These are phyloP conservation scores for Pardalotus punctatus DNA, from an alignment of 2,113 vertebrate genomes.

Conservation along the genomic window DNA sequence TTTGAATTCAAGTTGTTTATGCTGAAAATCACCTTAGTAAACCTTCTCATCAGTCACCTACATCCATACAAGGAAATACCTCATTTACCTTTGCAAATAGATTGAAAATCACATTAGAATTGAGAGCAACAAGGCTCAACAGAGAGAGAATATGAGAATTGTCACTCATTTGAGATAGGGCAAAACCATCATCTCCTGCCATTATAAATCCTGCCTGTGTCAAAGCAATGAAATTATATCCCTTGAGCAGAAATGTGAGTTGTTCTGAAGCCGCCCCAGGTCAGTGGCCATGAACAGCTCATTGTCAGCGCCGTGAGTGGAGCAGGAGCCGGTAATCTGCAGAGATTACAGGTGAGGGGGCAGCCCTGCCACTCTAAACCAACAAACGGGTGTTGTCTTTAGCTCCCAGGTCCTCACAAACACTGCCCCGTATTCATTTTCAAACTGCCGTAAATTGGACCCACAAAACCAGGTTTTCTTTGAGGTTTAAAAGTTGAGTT, in stretches of 20 bases:
- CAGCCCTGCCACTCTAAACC: not conserved
- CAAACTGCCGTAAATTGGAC: not conserved
- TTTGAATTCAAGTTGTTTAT: not conserved
- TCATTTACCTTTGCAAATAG: not conserved
- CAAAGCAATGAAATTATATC: not conserved
- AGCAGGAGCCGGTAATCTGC: slow-evolving; percentile 14
- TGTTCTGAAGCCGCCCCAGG: not conserved
- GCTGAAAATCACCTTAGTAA: not conserved
- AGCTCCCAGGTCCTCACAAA: slow-evolving; percentile 48
- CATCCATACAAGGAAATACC: not conserved
- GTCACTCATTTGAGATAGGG: not conserved
- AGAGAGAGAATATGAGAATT: not conserved
- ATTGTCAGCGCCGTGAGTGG: not conserved
- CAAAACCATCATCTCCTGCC: not conserved
- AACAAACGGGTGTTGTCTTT: not conserved
- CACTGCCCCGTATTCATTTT: slow-evolving; percentile 18
- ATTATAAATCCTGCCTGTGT: slow-evolving; percentile 13
- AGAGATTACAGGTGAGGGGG: slow-evolving; percentile 4
- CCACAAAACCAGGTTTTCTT: slow-evolving; percentile 26
- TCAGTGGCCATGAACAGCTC: not conserved
- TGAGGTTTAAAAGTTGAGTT: slow-evolving; percentile 66
- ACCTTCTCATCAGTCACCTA: not conserved
- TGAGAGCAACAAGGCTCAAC: not conserved
- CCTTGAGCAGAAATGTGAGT: not conserved
- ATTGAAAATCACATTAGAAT: not conserved